A percentile compares a stretch with the other conserved stretches of the same genome.
Conservation (phyloP, 2,888 invertebrate species). For the Synanthedon tipuliformis region DNA sequence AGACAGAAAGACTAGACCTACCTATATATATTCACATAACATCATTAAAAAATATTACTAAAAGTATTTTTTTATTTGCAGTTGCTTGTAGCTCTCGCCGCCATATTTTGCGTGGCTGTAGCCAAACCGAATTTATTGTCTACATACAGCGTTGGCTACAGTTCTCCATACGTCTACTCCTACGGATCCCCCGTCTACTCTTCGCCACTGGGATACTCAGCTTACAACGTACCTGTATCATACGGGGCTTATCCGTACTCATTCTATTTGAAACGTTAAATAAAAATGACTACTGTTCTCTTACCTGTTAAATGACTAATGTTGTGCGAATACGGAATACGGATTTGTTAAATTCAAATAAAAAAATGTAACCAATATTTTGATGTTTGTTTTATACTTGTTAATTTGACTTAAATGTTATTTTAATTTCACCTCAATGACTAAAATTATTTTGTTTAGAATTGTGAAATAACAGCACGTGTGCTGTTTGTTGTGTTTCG, state of each 20-base stretch:
- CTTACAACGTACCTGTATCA: constrained; percentile 6
- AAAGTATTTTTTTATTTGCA: not conserved
- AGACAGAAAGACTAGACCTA: no score
- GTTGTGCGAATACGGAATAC: no score
- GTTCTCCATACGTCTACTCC: constrained; percentile 8
- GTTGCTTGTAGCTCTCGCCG: constrained; percentile 8
- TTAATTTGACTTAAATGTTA: no score
- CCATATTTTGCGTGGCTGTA: constrained; percentile 9
- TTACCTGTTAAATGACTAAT: not conserved
- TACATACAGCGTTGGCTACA: constrained; percentile 3
- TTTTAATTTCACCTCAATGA: no score
- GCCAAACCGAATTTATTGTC: constrained; percentile 8
- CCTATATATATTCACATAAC: no score
- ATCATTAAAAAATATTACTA: not conserved
- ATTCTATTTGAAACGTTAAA: constrained; percentile 6
- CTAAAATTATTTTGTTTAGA: no score
- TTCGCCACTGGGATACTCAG: constrained; percentile 8
- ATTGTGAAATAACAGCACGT: no score
- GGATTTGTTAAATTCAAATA: no score
- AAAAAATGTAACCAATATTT: no score
- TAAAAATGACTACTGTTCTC: not conserved
- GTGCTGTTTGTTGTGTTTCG: no score
- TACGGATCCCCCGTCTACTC: constrained; percentile 14
- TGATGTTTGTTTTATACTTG: no score
- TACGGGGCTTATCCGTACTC: constrained; percentile 7